Percentiles rank a stretch among this genome's conserved stretches.
phyloP scores from a whole-genome alignment of 1,140 invertebrate genomes.

The Ericerus pela region DNA sequence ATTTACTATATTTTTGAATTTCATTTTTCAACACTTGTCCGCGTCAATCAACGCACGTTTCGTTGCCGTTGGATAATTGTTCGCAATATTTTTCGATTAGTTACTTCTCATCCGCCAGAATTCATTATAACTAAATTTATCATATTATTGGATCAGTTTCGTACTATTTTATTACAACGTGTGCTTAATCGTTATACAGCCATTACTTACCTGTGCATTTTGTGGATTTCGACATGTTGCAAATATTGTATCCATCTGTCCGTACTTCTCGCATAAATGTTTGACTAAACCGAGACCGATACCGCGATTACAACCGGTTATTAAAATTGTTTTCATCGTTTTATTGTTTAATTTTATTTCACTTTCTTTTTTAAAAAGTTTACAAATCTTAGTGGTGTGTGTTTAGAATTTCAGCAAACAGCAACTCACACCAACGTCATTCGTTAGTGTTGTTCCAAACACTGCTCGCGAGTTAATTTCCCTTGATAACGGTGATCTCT shows the following conservation, averaged over 20 bases:
- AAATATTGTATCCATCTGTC: slow-evolving; percentile 48
- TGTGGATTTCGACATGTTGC: slow-evolving; percentile 53
- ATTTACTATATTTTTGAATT: not conserved
- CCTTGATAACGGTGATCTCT: too few species aligned
- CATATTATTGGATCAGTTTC: not conserved
- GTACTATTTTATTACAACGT: not conserved
- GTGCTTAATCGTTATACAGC: not conserved
- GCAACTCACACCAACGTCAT: too few species aligned
- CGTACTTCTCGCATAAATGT: slow-evolving; percentile 38
- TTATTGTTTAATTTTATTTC: too few species aligned
- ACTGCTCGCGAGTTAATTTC: too few species aligned
- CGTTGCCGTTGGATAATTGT: too few species aligned
- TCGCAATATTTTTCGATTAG: too few species aligned
- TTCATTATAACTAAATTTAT: too few species aligned
- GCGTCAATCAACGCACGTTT: not conserved
- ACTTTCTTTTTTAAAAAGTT: too few species aligned
- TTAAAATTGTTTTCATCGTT: slow-evolving; percentile 58
- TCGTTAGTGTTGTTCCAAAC: too few species aligned
- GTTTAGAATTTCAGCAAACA: too few species aligned
- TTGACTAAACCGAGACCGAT: slow-evolving; percentile 70
- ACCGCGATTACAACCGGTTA: slow-evolving; percentile 78
- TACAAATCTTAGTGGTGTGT: too few species aligned
- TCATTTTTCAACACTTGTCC: not conserved
- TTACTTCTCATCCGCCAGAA: too few species aligned
- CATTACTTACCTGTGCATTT: slow-evolving; percentile 34